These are phyloP conservation scores for Okapia johnstoni DNA, from an alignment of 2,113 vertebrate species.

Conservation along the genomic window DNA sequence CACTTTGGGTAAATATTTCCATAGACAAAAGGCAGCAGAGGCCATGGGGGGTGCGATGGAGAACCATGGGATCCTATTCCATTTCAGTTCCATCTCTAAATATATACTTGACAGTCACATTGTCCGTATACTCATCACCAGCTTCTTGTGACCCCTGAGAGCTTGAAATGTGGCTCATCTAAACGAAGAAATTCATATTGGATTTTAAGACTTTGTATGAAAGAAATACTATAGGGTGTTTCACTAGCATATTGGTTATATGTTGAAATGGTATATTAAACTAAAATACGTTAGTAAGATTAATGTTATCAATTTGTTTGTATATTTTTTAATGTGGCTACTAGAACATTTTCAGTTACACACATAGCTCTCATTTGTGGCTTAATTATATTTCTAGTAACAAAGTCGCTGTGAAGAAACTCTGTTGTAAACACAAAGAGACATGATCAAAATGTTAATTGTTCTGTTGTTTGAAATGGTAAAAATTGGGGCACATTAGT, in stretches of 20 bases:
- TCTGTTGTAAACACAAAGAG: not conserved
- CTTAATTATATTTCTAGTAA: not conserved
- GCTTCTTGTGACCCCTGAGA: not conserved
- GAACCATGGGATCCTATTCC: not conserved
- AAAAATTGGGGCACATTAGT: not conserved
- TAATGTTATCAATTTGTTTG: not conserved
- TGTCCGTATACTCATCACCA: not conserved
- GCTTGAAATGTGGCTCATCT: not conserved
- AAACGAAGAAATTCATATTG: not conserved
- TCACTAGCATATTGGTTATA: not conserved
- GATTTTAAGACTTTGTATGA: not conserved
- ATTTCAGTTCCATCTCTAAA: not conserved
- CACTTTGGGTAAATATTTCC: not conserved
- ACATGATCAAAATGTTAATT: not conserved
- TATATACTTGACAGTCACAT: not conserved
- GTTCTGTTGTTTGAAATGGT: not conserved
- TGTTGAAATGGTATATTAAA: not conserved
- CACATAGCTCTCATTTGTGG: not conserved
- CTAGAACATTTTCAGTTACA: not conserved
- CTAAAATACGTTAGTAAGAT: not conserved
- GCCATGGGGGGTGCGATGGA: rapidly evolving
- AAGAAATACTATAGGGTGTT: not conserved
- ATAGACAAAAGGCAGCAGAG: not conserved
- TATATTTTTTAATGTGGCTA: not conserved
- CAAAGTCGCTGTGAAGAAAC: not conserved